Evolutionary conservation across 2,888 invertebrate species (phyloP).

Genomic region (Argyresthia goedartella): DNA sequence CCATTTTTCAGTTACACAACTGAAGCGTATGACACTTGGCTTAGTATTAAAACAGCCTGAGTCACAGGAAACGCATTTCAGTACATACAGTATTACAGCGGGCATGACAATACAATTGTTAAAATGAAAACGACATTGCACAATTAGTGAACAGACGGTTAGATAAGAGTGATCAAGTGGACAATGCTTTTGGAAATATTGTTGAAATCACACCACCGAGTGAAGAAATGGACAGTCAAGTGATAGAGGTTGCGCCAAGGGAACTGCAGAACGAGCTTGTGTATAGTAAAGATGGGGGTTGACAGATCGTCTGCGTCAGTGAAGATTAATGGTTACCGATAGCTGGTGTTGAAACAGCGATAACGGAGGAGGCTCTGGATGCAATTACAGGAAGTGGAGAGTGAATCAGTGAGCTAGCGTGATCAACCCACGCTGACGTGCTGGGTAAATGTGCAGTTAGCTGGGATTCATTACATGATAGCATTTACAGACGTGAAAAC

Average conservation of each 20-base stretch:
- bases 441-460: slow-evolving; percentile 26
- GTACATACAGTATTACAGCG: slow-evolving; percentile 24
- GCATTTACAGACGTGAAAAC: not conserved
- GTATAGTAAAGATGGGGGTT: slow-evolving; percentile 15
- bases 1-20: slow-evolving; percentile 42
- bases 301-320: slow-evolving; percentile 15
- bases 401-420: slow-evolving; percentile 23
- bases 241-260: not conserved
- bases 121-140: slow-evolving; percentile 40
- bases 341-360: slow-evolving; percentile 17
- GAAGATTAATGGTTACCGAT: slow-evolving; percentile 24
- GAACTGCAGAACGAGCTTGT: slow-evolving; percentile 14
- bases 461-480: slow-evolving; percentile 20
- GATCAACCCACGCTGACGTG: slow-evolving; percentile 18
- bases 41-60: slow-evolving; percentile 19
- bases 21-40: slow-evolving; percentile 16
- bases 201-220: not conserved
- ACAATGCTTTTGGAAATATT: no score
- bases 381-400: slow-evolving; percentile 29
- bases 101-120: slow-evolving; percentile 18
- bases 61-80: slow-evolving; percentile 39
- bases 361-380: slow-evolving; percentile 20
- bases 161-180: not conserved
- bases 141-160: slow-evolving; percentile 18
- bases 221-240: slow-evolving; percentile 16